These are phyloP conservation scores for Laspeyria flexula DNA, from an alignment of 2,888 invertebrate genomes.

Conservation along the genomic window DNA sequence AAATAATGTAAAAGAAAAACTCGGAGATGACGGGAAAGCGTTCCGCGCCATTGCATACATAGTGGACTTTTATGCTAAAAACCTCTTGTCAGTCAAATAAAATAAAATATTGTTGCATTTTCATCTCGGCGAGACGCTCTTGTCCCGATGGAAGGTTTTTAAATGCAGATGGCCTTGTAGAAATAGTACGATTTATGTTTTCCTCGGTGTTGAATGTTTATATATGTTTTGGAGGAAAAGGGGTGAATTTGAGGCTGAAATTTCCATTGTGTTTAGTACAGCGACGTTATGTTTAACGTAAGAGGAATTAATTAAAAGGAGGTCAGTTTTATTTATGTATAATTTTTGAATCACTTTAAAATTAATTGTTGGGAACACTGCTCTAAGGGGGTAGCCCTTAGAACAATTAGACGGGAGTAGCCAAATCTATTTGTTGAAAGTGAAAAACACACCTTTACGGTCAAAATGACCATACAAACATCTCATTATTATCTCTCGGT, in stretches of 20 bases:
- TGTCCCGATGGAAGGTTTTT: conserved; percentile 18
- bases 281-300: not conserved
- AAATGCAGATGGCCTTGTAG: conserved; percentile 39
- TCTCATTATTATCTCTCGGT: no score
- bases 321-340: no score
- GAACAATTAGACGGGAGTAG: no score
- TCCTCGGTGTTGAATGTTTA: not conserved
- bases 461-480: no score
- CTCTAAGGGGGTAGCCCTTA: no score
- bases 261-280: not conserved
- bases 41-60: conserved; percentile 50
- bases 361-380: no score
- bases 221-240: not conserved
- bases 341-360: no score
- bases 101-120: conserved; percentile 57
- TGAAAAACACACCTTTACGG: no score
- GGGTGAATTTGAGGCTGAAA: not conserved
- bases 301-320: not conserved
- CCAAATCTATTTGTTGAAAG: no score
- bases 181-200: conserved; percentile 31
- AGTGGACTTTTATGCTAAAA: conserved; percentile 59
- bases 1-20: conserved; percentile 30
- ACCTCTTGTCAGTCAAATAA: conserved; percentile 55
- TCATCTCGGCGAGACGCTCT: conserved; percentile 35
- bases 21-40: conserved; percentile 28